Evolutionary conservation across 2,797 vertebrate species (phyloP), one percentile per base, ranked within the genome.

Genomic region (Xyrichtys novacula): DNA sequence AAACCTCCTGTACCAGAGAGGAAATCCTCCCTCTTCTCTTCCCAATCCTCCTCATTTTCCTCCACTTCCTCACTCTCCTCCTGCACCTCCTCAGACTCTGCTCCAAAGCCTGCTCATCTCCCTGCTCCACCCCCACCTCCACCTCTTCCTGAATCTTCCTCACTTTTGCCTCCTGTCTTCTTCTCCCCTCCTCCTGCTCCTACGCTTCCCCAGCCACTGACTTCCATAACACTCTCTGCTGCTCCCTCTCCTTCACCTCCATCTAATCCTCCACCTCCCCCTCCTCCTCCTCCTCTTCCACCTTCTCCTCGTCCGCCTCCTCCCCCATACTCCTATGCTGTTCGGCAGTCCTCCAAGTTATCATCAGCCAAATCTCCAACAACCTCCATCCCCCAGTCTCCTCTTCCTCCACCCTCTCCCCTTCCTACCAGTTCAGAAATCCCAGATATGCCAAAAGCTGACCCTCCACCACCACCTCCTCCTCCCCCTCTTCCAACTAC

Each of bases 1-100:
- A 98, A 96, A 91, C 88, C 98, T 50, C 96, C 94, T 76, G 95
- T 98, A 28, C 97, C 97, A 66, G 95, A 98, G 78, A 95, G 97
- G 71, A 97, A 95, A 74, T 98, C 97, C 0, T 99, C 97, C 2
- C 93, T 98, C 50, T 64, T 95, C 10, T 96, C 95, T 22, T 58
- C 95, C 58, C 70, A 95, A 5, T 97, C 95, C 14, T 68, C 95
- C 55, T 96, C 96, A 17, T 95, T 94, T 0, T 96, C 96, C 0
- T 97, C 95, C 89, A 44, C 95, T 84, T 71, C 95, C n/a, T 96
- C 95, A 88, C 38, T 96, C 87, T 69, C 94, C 89, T 74, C 96
- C 88, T 80, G 67, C 94, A 42, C 96, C 84, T 71, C 94, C 12
- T 95, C 94, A 88, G 36, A 96, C 86, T 66, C 94, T 89, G 67